Conservation (phyloP, 2,797 vertebrate genomes). For the Intellagama lesueurii region DNA sequence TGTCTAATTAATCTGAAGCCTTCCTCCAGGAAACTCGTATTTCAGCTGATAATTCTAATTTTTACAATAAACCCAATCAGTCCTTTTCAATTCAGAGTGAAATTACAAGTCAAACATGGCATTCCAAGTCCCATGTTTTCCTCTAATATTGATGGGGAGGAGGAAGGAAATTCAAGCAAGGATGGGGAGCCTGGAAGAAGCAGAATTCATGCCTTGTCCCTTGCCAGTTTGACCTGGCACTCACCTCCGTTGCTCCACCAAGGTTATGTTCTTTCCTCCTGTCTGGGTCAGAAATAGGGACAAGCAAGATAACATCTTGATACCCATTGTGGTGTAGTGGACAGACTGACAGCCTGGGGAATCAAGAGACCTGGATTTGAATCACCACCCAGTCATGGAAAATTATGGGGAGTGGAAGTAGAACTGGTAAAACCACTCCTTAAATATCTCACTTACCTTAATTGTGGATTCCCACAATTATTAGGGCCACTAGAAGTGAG, state of each 20-base stretch:
- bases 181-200: neutral
- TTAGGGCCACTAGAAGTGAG: no score
- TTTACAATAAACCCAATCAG: neutral
- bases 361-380: no score
- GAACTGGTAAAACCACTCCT: no score
- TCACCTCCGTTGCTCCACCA: neutral
- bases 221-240: neutral
- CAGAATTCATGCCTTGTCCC: neutral
- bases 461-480: no score
- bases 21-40: neutral
- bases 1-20: slow-evolving; percentile 15
- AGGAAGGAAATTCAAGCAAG: no score
- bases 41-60: slow-evolving; percentile 8
- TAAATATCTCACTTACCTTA: no score
- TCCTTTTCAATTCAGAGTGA: neutral
- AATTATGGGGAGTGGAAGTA: no score
- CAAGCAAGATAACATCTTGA: no score
- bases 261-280: neutral
- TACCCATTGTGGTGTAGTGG: no score
- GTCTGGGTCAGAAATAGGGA: neutral
- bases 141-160: neutral
- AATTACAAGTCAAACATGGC: neutral
- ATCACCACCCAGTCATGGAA: no score
- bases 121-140: neutral
- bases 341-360: no score